Conservation (phyloP, 2,113 vertebrate genomes). For the Hiodon tergisus region DNA sequence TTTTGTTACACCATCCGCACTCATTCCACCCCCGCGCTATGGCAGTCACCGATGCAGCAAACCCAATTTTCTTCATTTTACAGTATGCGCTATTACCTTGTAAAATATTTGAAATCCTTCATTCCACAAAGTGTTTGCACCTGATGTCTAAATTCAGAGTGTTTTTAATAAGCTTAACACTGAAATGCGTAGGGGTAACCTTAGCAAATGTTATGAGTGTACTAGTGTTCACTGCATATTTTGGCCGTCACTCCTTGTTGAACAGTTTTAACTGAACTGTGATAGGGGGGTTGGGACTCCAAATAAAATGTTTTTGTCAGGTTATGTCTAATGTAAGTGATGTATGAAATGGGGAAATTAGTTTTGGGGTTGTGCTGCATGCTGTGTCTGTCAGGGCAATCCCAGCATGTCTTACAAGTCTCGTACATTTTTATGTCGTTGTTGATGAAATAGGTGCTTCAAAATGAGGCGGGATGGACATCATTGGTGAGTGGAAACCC, state of each 20-base stretch:
- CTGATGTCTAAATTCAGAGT: background rate
- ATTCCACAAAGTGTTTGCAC: too few relatives aligned
- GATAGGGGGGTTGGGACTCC: too few relatives aligned
- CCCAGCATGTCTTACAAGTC: slow-evolving; percentile 39
- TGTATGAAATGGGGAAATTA: background rate
- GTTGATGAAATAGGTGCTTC: slow-evolving; percentile 56
- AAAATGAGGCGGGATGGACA: slow-evolving; percentile 57
- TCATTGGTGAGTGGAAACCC: slow-evolving; percentile 57
- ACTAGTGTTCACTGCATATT: too few relatives aligned
- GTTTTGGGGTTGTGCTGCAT: background rate
- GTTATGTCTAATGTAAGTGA: too few relatives aligned
- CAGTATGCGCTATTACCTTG: too few relatives aligned
- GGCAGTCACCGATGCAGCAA: slow-evolving; percentile 2
- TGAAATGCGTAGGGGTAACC: too few relatives aligned
- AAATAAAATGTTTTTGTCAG: too few relatives aligned
- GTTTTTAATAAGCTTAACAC: background rate
- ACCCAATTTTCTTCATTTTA: background rate
- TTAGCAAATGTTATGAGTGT: too few relatives aligned
- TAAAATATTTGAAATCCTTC: too few relatives aligned
- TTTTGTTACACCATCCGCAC: slow-evolving; percentile 22
- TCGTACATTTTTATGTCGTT: slow-evolving; percentile 55
- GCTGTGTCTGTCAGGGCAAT: slow-evolving; percentile 3
- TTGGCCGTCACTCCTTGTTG: too few relatives aligned
- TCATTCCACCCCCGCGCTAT: slow-evolving; percentile 2
- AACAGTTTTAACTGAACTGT: too few relatives aligned